phyloP scores from a whole-genome alignment of 2,113 vertebrate species.

The Carlito syrichta region DNA sequence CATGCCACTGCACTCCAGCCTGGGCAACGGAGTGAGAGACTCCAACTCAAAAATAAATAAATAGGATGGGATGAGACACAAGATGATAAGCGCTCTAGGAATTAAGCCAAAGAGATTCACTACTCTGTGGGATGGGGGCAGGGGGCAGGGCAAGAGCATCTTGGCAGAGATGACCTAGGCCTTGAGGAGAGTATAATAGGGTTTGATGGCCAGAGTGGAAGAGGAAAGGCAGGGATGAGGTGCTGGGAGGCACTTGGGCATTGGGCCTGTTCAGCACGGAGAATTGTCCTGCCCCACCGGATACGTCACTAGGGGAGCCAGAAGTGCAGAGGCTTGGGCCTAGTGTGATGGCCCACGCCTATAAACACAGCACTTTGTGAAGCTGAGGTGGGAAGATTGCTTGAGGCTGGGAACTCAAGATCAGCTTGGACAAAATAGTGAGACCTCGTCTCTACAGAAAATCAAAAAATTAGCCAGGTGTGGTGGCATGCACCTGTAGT shows the following conservation, averaged over 20 bases:
- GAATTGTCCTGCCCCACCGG: not conserved
- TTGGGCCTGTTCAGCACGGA: not conserved
- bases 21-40: too few species aligned
- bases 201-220: not conserved
- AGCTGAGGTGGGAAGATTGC: not conserved
- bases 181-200: not conserved
- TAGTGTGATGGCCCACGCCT: too few species aligned
- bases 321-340: too few species aligned
- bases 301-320: not conserved
- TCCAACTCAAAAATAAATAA: too few species aligned
- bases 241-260: not conserved
- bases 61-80: not conserved
- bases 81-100: not conserved
- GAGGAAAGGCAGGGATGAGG: not conserved
- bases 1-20: too few species aligned
- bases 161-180: not conserved
- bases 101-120: not conserved
- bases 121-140: not conserved
- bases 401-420: too few species aligned
- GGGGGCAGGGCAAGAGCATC: not conserved
- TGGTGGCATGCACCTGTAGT: too few species aligned
- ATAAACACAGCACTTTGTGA: not conserved
- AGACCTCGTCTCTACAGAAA: too few species aligned
- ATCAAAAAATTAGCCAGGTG: too few species aligned
- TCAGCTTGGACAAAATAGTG: too few species aligned